Conservation (phyloP, 2,113 vertebrate species). For the Pipa parva region DNA sequence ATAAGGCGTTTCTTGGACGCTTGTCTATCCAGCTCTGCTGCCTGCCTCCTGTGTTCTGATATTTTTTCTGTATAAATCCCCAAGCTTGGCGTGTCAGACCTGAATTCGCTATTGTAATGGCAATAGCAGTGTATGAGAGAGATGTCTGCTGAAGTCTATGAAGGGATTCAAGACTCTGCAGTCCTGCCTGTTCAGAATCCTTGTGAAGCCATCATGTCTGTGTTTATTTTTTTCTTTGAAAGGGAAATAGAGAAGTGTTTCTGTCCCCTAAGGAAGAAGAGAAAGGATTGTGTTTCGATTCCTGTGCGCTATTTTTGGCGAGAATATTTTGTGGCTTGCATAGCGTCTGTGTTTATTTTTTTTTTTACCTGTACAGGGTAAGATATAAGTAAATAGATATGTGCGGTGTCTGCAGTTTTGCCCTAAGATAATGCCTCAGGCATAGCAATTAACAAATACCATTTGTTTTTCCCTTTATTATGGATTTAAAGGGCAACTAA, state of each 20-base stretch:
- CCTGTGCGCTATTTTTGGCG: neutral
- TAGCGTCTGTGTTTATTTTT: constrained; percentile 9
- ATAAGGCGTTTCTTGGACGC: neutral
- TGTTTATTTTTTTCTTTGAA: constrained; percentile 26
- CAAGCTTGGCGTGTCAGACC: constrained; percentile 1
- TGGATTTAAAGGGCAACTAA: too few species aligned
- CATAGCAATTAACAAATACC: too few species aligned
- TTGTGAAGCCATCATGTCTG: neutral
- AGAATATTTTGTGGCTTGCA: constrained; percentile 31
- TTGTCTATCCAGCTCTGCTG: neutral
- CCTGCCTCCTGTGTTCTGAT: constrained; percentile 13
- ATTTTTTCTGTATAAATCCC: constrained; percentile 5
- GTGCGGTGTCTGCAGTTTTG: too few species aligned
- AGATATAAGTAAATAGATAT: too few species aligned
- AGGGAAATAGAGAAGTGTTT: constrained; percentile 2
- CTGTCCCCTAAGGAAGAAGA: neutral
- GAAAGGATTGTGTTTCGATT: neutral
- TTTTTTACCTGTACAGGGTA: constrained; percentile 15
- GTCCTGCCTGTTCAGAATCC: constrained; percentile 17
- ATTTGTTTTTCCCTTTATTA: too few species aligned
- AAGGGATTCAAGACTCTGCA: constrained; percentile 16
- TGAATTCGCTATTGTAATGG: constrained; percentile 11
- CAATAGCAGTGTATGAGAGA: constrained; percentile 11
- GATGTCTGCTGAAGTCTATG: constrained; percentile 17
- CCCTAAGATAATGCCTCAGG: too few species aligned